Percentiles rank a stretch among this genome's conserved stretches.
Evolutionary conservation across 2,113 vertebrate genomes (phyloP).

Genomic region (Melanocharis versteri): DNA sequence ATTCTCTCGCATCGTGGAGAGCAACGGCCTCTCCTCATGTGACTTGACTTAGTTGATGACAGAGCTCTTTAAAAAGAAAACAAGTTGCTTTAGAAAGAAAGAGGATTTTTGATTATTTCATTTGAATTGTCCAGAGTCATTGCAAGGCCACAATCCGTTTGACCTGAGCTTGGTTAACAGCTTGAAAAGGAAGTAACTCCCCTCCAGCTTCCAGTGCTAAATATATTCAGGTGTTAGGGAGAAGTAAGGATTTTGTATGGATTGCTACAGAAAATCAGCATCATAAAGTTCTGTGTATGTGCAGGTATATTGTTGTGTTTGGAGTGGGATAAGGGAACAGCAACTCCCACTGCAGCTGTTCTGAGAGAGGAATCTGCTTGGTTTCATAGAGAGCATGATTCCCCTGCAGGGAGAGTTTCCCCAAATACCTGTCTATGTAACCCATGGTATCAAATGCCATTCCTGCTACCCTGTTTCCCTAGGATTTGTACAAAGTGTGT

Average conservation of each 20-base stretch:
- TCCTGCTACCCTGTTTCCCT: not conserved
- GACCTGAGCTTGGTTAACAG: not conserved
- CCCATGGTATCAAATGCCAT: not conserved
- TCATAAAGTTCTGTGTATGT: not conserved
- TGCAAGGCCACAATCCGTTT: not conserved
- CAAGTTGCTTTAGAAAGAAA: not conserved
- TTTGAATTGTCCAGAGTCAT: not conserved
- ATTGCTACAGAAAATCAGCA: not conserved
- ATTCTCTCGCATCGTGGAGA: not conserved
- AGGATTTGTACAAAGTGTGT: not conserved
- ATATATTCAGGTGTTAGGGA: not conserved
- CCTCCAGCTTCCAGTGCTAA: not conserved
- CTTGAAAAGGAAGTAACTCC: not conserved
- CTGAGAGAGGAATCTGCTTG: not conserved
- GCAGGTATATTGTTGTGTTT: not conserved
- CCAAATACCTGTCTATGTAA: fast-evolving
- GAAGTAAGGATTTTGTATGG: not conserved
- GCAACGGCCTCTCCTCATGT: not conserved
- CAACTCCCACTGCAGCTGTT: not conserved
- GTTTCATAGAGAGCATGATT: not conserved
- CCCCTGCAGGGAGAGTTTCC: not conserved
- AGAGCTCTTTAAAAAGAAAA: not conserved
- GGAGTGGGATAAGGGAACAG: not conserved
- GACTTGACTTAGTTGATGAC: not conserved
- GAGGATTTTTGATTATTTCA: not conserved